Base-by-base conservation (phyloP, 2,888 invertebrate genomes). In the Ryuthela nishihirai region DNA sequence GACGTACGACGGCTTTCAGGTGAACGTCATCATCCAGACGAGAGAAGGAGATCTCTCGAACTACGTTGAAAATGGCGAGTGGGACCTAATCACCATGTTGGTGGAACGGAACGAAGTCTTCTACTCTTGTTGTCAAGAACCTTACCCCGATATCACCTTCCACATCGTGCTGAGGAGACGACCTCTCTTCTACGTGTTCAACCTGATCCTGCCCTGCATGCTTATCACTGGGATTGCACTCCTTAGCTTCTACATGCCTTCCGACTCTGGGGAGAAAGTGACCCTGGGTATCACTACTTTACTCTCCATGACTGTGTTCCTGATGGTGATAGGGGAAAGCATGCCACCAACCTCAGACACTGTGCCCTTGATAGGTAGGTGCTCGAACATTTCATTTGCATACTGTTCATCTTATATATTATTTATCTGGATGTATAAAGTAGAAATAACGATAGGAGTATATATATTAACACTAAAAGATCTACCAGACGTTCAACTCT, bases 341-440 rank as follows among this genome's bases (percentile, higher is more conserved):
- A 77, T 89, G 67, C 89, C 89, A 12, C 89, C 89, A 0, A 89
- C 89, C 0, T 88, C 89, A 72, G 88, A 89, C 72, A 87, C 88
- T 7, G 77, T 80, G 58, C 89, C 89, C 1, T 78, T 89, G 41
- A 88, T 89, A 67, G 88, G 88, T 88, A 79, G 83, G 83, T 79
- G 18, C n/a, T n/a, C n/a, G n/a, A n/a, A n/a, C n/a, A n/a, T n/a
- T n/a, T n/a, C n/a, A n/a, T n/a, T n/a, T n/a, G n/a, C n/a, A n/a
- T n/a, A n/a, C n/a, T n/a, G n/a, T n/a, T n/a, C n/a, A n/a, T n/a
- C n/a, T n/a, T n/a, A n/a, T n/a, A n/a, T n/a, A n/a, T n/a, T n/a
- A n/a, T n/a, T n/a, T n/a, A n/a, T n/a, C n/a, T n/a, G n/a, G n/a
- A n/a, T n/a, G n/a, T n/a, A n/a, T n/a, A n/a, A n/a, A n/a, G n/a